Percentiles rank a stretch among this genome's conserved stretches.
Evolutionary conservation across 2,888 invertebrate species (phyloP).

Genomic region (Rhabditophanes sp.): DNA sequence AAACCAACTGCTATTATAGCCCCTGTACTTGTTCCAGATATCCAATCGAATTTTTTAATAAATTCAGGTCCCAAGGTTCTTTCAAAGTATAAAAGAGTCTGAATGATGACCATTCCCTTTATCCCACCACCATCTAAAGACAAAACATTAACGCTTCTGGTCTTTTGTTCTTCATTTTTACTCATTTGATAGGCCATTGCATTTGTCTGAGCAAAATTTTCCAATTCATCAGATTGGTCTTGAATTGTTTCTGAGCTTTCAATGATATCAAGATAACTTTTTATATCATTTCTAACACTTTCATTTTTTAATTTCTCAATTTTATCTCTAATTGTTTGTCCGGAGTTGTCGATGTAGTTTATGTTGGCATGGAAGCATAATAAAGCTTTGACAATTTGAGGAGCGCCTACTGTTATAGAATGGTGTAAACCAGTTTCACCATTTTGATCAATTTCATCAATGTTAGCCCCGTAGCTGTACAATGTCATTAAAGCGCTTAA

Average conservation of each 20-base stretch:
- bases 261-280: no score
- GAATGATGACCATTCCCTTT: slow-evolving; percentile 25
- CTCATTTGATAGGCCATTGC: no score
- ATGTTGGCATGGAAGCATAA: slow-evolving; percentile 10
- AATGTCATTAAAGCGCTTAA: slow-evolving; percentile 8
- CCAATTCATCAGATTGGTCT: no score
- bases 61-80: slow-evolving; percentile 50
- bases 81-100: slow-evolving; percentile 10
- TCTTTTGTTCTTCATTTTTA: no score
- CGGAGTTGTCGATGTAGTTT: slow-evolving; percentile 10
- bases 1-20: slow-evolving; percentile 74
- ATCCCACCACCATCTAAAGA: slow-evolving; percentile 34
- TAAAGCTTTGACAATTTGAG: slow-evolving; percentile 10
- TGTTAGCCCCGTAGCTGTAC: slow-evolving; percentile 11
- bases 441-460: slow-evolving; percentile 6
- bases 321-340: slow-evolving; percentile 2
- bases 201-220: no score
- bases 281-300: no score
- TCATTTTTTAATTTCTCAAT: not conserved
- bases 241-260: no score
- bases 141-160: slow-evolving; percentile 7
- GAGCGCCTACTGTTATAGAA: slow-evolving; percentile 7
- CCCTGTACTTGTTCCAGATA: slow-evolving; percentile 72
- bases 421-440: slow-evolving; percentile 15
- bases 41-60: slow-evolving; percentile 76